A percentile compares a stretch with the other conserved stretches of the same genome.
These are phyloP conservation scores for Drosophila neocordata DNA, from an alignment of 1,140 invertebrate genomes.

Conservation along the genomic window DNA sequence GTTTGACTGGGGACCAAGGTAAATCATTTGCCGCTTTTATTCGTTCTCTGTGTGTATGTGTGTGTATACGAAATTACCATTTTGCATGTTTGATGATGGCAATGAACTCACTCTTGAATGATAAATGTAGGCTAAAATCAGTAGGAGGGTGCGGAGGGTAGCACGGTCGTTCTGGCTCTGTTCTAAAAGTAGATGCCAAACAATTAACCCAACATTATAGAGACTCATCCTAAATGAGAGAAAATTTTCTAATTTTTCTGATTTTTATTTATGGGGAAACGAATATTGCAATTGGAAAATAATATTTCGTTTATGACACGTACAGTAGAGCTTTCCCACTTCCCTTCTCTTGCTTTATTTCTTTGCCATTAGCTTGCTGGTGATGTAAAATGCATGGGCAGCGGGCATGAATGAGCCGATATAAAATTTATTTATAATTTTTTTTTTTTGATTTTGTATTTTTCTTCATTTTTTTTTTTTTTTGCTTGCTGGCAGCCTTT, in stretches of 20 bases:
- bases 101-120: conserved; percentile 56
- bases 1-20: conserved; percentile 30
- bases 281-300: conserved; percentile 27
- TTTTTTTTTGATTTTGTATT: conserved; percentile 26
- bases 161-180: neutral
- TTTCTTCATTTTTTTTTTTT: conserved; percentile 23
- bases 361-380: neutral
- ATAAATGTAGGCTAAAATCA: neutral
- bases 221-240: conserved; percentile 11
- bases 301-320: conserved; percentile 3
- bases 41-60: conserved; percentile 21
- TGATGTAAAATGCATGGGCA: neutral
- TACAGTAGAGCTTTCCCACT: neutral
- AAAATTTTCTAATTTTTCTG: conserved; percentile 8
- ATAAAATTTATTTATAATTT: conserved; percentile 44
- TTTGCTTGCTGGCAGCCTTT: conserved; percentile 57
- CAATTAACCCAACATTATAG: conserved; percentile 57
- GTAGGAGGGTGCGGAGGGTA: neutral
- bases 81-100: conserved; percentile 64
- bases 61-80: conserved; percentile 61
- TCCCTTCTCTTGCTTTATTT: conserved; percentile 1
- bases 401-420: conserved; percentile 34
- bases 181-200: conserved; percentile 12
- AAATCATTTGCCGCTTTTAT: conserved; percentile 67
- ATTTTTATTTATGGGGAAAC: conserved; percentile 14